phyloP scores from a whole-genome alignment of 1,140 invertebrate genomes.

The Temnothorax longispinosus region DNA sequence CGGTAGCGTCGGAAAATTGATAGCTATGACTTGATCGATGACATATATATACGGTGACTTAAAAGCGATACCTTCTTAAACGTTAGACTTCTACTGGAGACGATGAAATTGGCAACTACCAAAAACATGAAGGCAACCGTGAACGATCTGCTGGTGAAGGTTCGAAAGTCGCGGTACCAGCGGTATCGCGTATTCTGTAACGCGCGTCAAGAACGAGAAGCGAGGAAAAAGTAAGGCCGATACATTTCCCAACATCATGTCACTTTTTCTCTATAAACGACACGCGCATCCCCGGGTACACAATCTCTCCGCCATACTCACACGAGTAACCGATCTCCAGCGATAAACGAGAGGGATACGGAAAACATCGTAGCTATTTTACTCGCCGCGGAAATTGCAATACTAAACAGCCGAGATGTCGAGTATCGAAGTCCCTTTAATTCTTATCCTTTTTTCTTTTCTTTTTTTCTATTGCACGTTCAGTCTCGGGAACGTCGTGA shows the following conservation, averaged over 20 bases:
- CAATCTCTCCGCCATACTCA: conserved; percentile 1
- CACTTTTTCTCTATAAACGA: conserved; percentile 49
- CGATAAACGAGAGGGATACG: neutral
- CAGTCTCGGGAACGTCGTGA: neutral
- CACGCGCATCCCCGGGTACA: conserved; percentile 45
- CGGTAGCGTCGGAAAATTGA: neutral
- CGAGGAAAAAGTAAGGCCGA: conserved; percentile 74
- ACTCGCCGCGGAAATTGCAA: neutral
- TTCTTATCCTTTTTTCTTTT: neutral
- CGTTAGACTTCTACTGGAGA: conserved; percentile 50
- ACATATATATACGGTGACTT: conserved; percentile 18
- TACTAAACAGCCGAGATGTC: neutral
- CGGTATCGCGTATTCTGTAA: conserved; percentile 80
- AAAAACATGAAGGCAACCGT: conserved; percentile 60
- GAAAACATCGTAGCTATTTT: neutral
- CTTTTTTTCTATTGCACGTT: neutral
- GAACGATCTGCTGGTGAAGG: conserved; percentile 65
- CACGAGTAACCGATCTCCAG: neutral
- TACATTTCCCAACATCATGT: conserved; percentile 50
- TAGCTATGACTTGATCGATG: conserved; percentile 6
- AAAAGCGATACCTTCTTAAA: conserved; percentile 21
- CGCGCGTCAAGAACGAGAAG: conserved; percentile 71
- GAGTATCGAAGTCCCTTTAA: neutral
- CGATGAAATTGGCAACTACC: conserved; percentile 52
- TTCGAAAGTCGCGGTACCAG: conserved; percentile 78